These are phyloP conservation scores for Ploceus nigricollis DNA, from an alignment of 2,113 vertebrate species.

Conservation along the genomic window DNA sequence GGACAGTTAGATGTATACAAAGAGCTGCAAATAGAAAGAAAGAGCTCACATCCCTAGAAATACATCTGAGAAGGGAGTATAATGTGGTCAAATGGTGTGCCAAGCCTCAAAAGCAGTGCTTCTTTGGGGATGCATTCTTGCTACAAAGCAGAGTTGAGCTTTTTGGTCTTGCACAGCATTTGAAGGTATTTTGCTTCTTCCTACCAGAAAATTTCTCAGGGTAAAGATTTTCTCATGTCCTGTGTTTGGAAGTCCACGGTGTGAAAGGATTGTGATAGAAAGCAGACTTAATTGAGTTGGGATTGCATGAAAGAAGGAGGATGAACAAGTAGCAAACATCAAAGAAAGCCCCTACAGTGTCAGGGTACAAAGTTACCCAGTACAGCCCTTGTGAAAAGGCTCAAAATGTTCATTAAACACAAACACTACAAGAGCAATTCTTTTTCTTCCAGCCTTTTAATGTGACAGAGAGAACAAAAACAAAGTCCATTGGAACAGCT, in stretches of 20 bases:
- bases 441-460: conserved; percentile 51
- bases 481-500: conserved; percentile 15
- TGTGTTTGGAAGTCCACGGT: background rate
- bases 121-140: background rate
- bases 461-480: conserved; percentile 37
- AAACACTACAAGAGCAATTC: background rate
- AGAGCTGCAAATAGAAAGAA: background rate
- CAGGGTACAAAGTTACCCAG: background rate
- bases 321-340: background rate
- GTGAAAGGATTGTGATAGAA: background rate
- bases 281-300: background rate
- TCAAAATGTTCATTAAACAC: background rate
- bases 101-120: background rate
- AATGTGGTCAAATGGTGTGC: background rate
- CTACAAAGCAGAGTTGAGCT: background rate
- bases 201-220: background rate
- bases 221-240: background rate
- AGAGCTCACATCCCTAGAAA: background rate
- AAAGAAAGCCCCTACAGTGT: background rate
- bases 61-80: background rate
- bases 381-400: background rate
- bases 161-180: background rate
- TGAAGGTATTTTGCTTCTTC: background rate
- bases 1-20: background rate
- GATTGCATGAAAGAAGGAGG: background rate